These are phyloP conservation scores for Himalopsyche kuldschensis DNA, from an alignment of 2,888 invertebrate genomes.

Conservation along the genomic window DNA sequence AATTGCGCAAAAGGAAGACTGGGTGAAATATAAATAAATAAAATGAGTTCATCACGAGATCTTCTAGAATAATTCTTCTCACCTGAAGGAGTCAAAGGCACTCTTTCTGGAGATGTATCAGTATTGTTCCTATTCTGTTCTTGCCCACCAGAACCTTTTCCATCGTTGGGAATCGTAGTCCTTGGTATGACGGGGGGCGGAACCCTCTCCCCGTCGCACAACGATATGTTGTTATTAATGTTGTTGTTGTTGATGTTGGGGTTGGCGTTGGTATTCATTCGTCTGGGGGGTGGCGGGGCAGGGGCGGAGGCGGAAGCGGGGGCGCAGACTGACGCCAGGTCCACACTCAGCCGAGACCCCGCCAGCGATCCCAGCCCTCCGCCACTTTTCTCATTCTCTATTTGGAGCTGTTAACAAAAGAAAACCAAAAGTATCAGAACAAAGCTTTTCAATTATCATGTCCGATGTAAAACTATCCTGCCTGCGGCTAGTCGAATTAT, in stretches of 20 bases:
- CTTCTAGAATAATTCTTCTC: constrained; percentile 29
- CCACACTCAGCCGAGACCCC: constrained; percentile 32
- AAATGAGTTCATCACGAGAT: too few species aligned
- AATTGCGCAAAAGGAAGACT: too few species aligned
- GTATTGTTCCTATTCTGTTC: constrained; percentile 56
- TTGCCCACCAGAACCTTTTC: neutral
- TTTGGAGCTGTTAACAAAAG: constrained; percentile 34
- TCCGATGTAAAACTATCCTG: too few species aligned
- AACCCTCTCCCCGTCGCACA: neutral
- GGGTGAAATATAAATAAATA: too few species aligned
- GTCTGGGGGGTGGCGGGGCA: neutral
- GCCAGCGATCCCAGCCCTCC: constrained; percentile 25
- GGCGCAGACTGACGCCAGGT: constrained; percentile 42
- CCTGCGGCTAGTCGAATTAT: too few species aligned
- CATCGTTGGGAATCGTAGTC: neutral
- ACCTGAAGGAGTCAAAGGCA: constrained; percentile 64
- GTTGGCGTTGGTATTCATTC: neutral
- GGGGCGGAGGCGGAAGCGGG: neutral
- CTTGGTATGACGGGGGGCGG: constrained; percentile 2
- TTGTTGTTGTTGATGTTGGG: neutral
- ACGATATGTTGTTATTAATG: neutral
- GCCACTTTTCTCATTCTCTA: constrained; percentile 38
- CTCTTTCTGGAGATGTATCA: constrained; percentile 49
- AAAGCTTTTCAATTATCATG: too few species aligned
- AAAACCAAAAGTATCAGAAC: neutral